Base-by-base conservation (phyloP, 2,888 invertebrate species). In the Lepidocyrtinus sp. region DNA sequence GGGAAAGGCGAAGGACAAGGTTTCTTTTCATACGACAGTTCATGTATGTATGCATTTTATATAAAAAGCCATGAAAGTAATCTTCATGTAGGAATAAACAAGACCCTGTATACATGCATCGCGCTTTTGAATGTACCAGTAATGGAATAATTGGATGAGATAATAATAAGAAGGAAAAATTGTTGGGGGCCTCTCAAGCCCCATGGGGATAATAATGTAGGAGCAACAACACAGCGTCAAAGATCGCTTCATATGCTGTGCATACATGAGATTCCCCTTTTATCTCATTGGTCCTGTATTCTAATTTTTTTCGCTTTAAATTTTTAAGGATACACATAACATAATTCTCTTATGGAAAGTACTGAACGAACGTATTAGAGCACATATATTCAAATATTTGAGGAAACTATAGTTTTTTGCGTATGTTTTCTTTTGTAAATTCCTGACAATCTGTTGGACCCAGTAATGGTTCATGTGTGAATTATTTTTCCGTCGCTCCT, bases 141-240 rank as follows among this genome's bases (percentile, higher is more conserved):
- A 3, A 59, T 2, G 12, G 2, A 59, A 59, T 59, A 59, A 59
- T 59, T 21, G 59, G 55, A 71, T 50, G 70, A 77, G 27, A 77
- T 67, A 65, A 77, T 77, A 77, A 77, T 59, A 64, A 65, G 71
- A 65, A 77, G n/a, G n/a, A n/a, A 21, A 59, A 59, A 71, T 72
- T 72, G 72, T 77, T 77, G 65, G 71, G 72, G 72, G 77, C 62
- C 27, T 45, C 61, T 61, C 67, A 9, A 46, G 62, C 45, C 72
- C 62, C 72, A 77, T 26, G 72, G 67, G 77, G 62, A 65, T 62
- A 77, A 72, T 77, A 77, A 62, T 68, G 72, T 67, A 67, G 61
- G 45, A 72, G 65, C 62, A 77, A 72, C 72, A 67, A 72, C 72
- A 65, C 72, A 72, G 62, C 77, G 68, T 67, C 59, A 72, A 77